Evolutionary conservation across 2,797 vertebrate species (phyloP).

Genomic region (Amblyopsis hoosieri): DNA sequence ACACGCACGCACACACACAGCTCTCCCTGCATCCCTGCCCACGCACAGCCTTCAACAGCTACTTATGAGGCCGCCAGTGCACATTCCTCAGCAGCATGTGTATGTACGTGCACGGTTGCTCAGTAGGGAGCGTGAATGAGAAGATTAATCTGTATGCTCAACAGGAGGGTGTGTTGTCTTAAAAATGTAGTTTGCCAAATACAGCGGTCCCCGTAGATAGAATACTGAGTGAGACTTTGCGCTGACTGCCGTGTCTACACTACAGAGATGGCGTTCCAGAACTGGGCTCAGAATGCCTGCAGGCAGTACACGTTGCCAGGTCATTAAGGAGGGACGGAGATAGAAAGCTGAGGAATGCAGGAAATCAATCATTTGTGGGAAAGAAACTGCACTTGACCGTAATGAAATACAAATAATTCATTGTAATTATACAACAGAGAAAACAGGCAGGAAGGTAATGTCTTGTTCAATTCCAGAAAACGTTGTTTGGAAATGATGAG

Average conservation of each 20-base stretch:
- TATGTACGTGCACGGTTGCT: conserved; percentile 39
- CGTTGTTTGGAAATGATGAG: neutral
- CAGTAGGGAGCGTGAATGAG: conserved; percentile 37
- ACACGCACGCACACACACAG: neutral
- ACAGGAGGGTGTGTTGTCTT: conserved; percentile 30
- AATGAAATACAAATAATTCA: no score
- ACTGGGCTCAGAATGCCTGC: conserved; percentile 1
- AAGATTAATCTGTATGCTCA: conserved; percentile 45
- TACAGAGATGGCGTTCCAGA: conserved; percentile 9
- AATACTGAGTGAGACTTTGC: conserved; percentile 41
- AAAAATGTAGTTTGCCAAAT: conserved; percentile 39
- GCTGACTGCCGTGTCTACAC: conserved; percentile 19
- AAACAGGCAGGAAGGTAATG: neutral
- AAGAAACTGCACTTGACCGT: no score
- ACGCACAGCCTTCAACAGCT: conserved; percentile 59
- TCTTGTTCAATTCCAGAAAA: neutral
- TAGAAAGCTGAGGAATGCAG: neutral
- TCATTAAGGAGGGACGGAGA: conserved; percentile 34
- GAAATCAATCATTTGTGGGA: no score
- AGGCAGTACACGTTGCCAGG: conserved; percentile 18
- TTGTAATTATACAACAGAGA: no score
- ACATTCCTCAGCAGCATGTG: conserved; percentile 61
- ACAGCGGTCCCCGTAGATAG: conserved; percentile 42
- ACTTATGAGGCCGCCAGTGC: conserved; percentile 57
- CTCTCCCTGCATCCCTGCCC: conserved; percentile 25